Conservation (phyloP, 2,797 vertebrate genomes). For the Perodicticus potto region DNA sequence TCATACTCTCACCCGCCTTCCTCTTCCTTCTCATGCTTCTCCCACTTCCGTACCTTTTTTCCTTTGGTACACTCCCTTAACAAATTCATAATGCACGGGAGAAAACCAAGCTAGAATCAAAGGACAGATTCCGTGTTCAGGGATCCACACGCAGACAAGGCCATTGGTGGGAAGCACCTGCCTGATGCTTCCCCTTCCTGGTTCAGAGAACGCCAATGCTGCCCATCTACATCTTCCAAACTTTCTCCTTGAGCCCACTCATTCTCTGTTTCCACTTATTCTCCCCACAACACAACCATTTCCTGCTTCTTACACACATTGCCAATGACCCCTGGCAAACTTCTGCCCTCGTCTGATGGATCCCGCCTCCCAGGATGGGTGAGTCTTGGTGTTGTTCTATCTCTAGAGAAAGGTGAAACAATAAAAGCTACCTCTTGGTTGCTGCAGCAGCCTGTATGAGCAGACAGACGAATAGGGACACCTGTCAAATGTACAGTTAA, state of each 20-base stretch:
- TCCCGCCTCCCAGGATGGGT: neutral
- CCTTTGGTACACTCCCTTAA: neutral
- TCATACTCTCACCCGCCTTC: neutral
- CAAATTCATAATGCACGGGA: neutral
- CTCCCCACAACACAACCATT: neutral
- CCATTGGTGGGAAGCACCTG: rapidly evolving
- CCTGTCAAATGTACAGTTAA: neutral
- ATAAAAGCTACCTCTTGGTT: neutral
- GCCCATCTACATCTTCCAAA: neutral
- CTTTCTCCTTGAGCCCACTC: too few relatives aligned
- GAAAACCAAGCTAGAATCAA: neutral
- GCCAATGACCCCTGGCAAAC: neutral
- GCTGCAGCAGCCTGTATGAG: neutral
- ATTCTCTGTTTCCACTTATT: neutral
- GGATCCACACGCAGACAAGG: rapidly evolving
- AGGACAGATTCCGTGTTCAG: neutral
- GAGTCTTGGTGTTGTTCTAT: neutral
- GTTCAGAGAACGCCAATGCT: neutral
- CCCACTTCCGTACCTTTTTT: neutral
- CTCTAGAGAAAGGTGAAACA: neutral
- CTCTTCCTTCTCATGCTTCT: neutral
- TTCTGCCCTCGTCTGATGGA: neutral
- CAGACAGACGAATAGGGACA: neutral
- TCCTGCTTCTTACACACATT: neutral
- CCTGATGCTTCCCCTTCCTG: neutral